These are phyloP conservation scores for Plemyria rubiginata DNA, from an alignment of 2,888 invertebrate species.

Conservation along the genomic window DNA sequence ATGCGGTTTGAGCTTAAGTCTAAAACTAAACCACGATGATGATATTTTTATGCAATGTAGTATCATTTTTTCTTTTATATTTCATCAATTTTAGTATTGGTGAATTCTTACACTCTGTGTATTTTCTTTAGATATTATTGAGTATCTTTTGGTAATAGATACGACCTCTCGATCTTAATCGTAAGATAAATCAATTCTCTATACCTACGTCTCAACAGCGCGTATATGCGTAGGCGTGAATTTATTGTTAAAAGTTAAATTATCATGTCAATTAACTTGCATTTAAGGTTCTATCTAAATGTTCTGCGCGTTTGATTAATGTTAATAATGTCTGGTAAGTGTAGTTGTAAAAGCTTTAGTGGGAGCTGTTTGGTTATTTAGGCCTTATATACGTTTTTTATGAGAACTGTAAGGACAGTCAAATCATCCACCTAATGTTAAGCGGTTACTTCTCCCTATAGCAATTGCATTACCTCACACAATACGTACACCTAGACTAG, in stretches of 20 bases:
- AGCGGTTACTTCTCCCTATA: no score
- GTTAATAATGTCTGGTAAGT: slow-evolving; percentile 18
- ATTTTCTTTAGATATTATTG: no score
- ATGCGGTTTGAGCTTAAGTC: not conserved
- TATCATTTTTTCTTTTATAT: no score
- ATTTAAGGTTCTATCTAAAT: slow-evolving; percentile 42
- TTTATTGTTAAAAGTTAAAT: slow-evolving; percentile 54
- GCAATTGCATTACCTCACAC: no score
- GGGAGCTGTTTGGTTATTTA: not conserved
- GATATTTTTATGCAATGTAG: no score
- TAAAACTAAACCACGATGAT: not conserved
- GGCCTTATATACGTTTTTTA: not conserved
- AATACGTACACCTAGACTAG: no score
- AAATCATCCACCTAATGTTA: no score
- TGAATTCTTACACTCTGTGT: no score
- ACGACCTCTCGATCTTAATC: slow-evolving; percentile 7
- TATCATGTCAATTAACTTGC: slow-evolving; percentile 45
- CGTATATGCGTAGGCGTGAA: slow-evolving; percentile 50
- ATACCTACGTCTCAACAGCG: slow-evolving; percentile 21
- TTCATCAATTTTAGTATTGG: no score
- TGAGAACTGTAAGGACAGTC: no score
- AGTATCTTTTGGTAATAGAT: not conserved
- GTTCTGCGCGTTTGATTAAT: slow-evolving; percentile 32
- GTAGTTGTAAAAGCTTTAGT: slow-evolving; percentile 17
- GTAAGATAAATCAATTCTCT: slow-evolving; percentile 1